These are phyloP conservation scores for Pangasius sanitwongsei DNA, from an alignment of 2,797 vertebrate species.

Conservation along the genomic window DNA sequence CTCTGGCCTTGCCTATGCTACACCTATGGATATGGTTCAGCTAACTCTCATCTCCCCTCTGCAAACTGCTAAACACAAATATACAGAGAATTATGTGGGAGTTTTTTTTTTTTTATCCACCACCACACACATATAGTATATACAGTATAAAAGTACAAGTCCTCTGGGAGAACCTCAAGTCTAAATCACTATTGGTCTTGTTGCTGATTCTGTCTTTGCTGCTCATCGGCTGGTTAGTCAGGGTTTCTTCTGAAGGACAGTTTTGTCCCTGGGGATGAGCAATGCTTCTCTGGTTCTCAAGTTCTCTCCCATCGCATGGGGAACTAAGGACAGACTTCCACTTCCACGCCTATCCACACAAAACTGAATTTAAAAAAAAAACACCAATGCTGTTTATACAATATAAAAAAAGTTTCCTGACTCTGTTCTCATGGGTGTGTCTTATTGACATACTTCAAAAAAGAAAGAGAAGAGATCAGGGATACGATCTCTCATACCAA, in stretches of 20 bases:
- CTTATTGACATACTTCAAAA: neutral
- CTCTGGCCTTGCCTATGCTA: neutral
- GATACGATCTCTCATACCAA: neutral
- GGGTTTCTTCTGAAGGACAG: slow-evolving; percentile 39
- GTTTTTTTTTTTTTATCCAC: neutral
- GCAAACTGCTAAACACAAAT: neutral
- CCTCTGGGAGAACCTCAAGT: slow-evolving; percentile 27
- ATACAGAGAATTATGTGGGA: slow-evolving; percentile 16
- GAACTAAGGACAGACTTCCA: slow-evolving; percentile 21
- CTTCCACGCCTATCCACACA: neutral
- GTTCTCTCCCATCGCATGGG: slow-evolving; percentile 10
- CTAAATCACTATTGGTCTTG: slow-evolving; percentile 18
- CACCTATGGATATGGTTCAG: neutral
- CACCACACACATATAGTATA: slow-evolving; percentile 16
- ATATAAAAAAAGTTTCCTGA: neutral
- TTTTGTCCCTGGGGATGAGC: slow-evolving; percentile 33
- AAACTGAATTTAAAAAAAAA: neutral
- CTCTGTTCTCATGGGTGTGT: neutral
- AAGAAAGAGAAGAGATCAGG: neutral
- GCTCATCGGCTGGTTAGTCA: slow-evolving; percentile 36
- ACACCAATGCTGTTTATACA: neutral
- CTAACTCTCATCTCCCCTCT: neutral
- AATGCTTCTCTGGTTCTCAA: neutral
- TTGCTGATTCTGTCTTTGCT: slow-evolving; percentile 31
- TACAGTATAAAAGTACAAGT: slow-evolving; percentile 1